These are phyloP conservation scores for Riparia riparia DNA, from an alignment of 2,113 vertebrate genomes.

Conservation along the genomic window DNA sequence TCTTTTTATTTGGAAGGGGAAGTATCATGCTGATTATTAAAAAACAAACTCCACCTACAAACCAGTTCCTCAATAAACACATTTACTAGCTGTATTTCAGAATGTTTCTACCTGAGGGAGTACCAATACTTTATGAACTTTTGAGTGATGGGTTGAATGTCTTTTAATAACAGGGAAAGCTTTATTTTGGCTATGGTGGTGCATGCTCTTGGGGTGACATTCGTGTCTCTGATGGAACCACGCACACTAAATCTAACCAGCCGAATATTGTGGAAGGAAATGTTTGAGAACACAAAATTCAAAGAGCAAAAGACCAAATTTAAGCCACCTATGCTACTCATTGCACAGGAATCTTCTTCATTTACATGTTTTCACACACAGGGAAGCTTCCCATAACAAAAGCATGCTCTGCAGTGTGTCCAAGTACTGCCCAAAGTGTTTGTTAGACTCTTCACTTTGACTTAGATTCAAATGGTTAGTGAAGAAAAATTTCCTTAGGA, in stretches of 20 bases:
- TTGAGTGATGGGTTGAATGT: neutral
- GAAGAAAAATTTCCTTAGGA: neutral
- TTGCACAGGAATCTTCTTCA: neutral
- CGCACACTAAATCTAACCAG: neutral
- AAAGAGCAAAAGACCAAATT: neutral
- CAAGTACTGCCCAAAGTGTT: neutral
- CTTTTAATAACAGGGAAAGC: neutral
- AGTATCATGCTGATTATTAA: neutral
- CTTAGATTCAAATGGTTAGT: neutral
- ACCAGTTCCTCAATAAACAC: slow-evolving; percentile 14
- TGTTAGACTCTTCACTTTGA: neutral
- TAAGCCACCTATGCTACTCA: neutral
- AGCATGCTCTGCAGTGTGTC: fast-evolving
- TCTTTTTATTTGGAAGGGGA: neutral
- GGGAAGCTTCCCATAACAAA: neutral
- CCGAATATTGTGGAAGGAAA: neutral
- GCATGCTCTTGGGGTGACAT: neutral
- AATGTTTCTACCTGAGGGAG: neutral
- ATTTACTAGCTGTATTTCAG: neutral
- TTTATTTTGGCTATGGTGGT: neutral
- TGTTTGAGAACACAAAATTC: neutral
- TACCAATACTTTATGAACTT: neutral
- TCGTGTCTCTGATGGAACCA: neutral
- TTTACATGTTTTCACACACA: neutral
- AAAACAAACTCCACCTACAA: neutral